Evolutionary conservation across 2,113 vertebrate genomes (phyloP), one percentile per base, ranked within the genome.

Genomic region (Laticauda laticaudata): DNA sequence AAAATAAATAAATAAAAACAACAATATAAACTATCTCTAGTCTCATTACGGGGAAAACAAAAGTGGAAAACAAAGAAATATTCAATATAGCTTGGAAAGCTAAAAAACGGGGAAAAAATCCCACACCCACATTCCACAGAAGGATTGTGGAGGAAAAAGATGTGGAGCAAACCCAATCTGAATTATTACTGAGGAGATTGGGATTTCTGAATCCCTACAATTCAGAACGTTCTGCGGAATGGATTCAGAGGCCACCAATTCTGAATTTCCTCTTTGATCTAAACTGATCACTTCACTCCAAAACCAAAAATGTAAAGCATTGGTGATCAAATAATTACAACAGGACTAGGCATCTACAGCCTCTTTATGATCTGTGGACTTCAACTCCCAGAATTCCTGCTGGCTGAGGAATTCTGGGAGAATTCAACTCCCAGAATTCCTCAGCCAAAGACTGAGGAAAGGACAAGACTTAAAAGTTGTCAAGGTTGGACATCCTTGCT

Each of bases 11-110:
- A 87, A 89, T 39, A 57, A 56, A 5, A 89, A 34, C n/a, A 81
- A 34, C n/a, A 39, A 3, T 20, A 75, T 39, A 34, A 75, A 39
- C n/a, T 18, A 3, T 75, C 69, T 75, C 69, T 8, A 75, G 64
- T 12, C n/a, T 34, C n/a, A 34, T n/a, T 29, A n/a, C 90, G 9
- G 57, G 64, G 23, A 39, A 0, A 87, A 96, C 34, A 94, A 94
- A 64, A 91, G 90, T 29, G 93, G 0, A 94, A 92, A 93, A 94
- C 95, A 93, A 91, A 96, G 48, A 39, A 95, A 94, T n/a, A 61
- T 15, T 93, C 95, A 94, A 92, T 94, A 96, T 94, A 87, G 15
- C 95, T 94, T 94, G 94, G 90, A 94, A 95, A 93, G 93, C 95
- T 91, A 94, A 86, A 94, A 91, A 93, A 92, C 4, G 45, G 94